These are phyloP conservation scores for Acleris cristana DNA, from an alignment of 2,888 invertebrate species.

Conservation along the genomic window DNA sequence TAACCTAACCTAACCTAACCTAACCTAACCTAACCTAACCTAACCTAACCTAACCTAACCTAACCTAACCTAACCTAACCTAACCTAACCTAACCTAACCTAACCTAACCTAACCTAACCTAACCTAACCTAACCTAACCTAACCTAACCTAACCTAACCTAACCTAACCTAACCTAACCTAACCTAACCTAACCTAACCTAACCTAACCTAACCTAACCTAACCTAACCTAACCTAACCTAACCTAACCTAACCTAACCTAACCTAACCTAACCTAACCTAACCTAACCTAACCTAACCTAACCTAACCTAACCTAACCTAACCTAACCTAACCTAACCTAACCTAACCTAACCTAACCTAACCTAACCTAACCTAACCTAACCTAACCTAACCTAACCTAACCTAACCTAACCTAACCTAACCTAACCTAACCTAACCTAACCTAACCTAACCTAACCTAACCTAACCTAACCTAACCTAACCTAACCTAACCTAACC, in stretches of 20 bases:
- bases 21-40: slow-evolving; percentile 22
- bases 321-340: slow-evolving; percentile 8
- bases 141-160: slow-evolving; percentile 22
- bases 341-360: neutral
- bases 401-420: slow-evolving; percentile 28
- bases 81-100: slow-evolving; percentile 22
- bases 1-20: slow-evolving; percentile 22
- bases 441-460: slow-evolving; percentile 28
- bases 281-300: slow-evolving; percentile 3
- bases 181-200: slow-evolving; percentile 23
- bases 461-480: slow-evolving; percentile 28
- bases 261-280: slow-evolving; percentile 6
- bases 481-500: slow-evolving; percentile 28
- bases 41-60: slow-evolving; percentile 22
- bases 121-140: slow-evolving; percentile 22
- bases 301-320: slow-evolving; percentile 5
- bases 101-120: slow-evolving; percentile 22
- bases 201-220: slow-evolving; percentile 28
- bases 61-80: slow-evolving; percentile 22
- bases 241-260: slow-evolving; percentile 19
- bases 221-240: slow-evolving; percentile 9
- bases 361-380: slow-evolving; percentile 28
- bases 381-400: slow-evolving; percentile 28
- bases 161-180: slow-evolving; percentile 22
- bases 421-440: slow-evolving; percentile 28